These are phyloP conservation scores for Oligia strigilis DNA, from an alignment of 2,888 invertebrate genomes.

Conservation along the genomic window DNA sequence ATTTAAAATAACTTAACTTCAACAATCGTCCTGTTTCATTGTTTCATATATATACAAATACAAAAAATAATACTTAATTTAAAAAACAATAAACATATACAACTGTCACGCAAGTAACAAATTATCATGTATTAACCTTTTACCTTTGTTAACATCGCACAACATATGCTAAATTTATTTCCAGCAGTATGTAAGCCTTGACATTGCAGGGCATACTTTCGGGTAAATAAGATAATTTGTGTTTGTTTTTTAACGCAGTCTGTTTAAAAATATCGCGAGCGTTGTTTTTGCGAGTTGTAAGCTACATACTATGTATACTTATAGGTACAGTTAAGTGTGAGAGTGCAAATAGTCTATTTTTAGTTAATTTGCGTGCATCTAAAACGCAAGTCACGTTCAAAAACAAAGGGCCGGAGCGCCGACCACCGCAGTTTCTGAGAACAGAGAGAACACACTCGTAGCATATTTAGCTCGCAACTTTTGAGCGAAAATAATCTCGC, in stretches of 20 bases:
- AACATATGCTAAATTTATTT: slow-evolving; percentile 42
- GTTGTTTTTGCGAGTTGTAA: slow-evolving; percentile 59
- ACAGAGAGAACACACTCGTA: slow-evolving; percentile 79
- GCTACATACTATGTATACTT: slow-evolving; percentile 47
- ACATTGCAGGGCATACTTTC: slow-evolving; percentile 50
- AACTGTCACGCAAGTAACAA: slow-evolving; percentile 33
- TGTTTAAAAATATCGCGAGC: slow-evolving; percentile 37
- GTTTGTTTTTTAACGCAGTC: slow-evolving; percentile 41
- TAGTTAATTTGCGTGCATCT: slow-evolving; percentile 86
- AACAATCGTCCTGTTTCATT: slow-evolving; percentile 41
- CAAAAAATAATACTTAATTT: slow-evolving; percentile 23
- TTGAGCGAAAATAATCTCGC: slow-evolving; percentile 69
- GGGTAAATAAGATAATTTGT: slow-evolving; percentile 50
- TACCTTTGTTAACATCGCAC: slow-evolving; percentile 50
- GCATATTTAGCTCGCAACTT: slow-evolving; percentile 78
- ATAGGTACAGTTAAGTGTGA: slow-evolving; percentile 66
- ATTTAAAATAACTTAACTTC: slow-evolving; percentile 55
- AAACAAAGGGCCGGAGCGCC: slow-evolving; percentile 82
- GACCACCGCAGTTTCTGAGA: slow-evolving; percentile 86
- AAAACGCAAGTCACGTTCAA: slow-evolving; percentile 86
- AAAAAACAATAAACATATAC: slow-evolving; percentile 7
- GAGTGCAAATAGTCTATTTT: slow-evolving; percentile 80
- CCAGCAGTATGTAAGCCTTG: slow-evolving; percentile 46
- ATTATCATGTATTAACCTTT: slow-evolving; percentile 59
- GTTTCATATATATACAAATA: slow-evolving; percentile 28